Base-by-base conservation (phyloP, 2,888 invertebrate species). In the Tanypteryx hageni region DNA sequence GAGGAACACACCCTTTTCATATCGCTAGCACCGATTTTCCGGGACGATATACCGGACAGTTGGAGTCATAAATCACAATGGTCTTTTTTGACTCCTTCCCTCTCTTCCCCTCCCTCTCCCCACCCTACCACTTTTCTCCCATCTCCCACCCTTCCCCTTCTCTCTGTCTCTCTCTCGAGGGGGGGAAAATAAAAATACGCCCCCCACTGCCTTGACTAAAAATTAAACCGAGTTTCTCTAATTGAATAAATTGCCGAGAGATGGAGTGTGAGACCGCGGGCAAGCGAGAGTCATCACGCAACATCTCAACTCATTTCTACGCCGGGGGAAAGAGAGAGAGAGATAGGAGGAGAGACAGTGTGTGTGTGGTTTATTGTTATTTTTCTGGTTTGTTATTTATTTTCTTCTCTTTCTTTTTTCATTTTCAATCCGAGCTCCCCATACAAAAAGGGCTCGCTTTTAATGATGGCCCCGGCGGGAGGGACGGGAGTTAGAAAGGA, bases 201-300 rank as follows among this genome's bases (percentile, higher is more conserved):
- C 56, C 11, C 18, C 76, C 16, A 57, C 83, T 57, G 61, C 61
- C 89, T 89, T 64, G 61, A 31, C 89, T 89, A 68, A 89, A 89
- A 89, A 89, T 64, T 89, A 89, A 89, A 89, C 64, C 89, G 44
- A 44, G 44, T 64, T 89, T 89, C 89, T 89, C 89, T 89, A 89
- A 89, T 89, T 89, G 89, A 89, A 89, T 64, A 89, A 89, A 89
- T 89, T 89, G 89, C 89, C 89, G 61, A 64, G 68, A 89, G 89
- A 89, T 89, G 89, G 89, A 89, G 89, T 86, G 86, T 31, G 86
- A 59, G 86, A 59, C 86, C 86, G 59, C 86, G 27, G 31, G 86
- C 86, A 59, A n/a, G 83, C 83, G 56, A 83, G 83, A 83, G 89
- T 64, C 89, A 89, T 89, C 89, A 89, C 89, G 89, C 89, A 89